Evolutionary conservation across 2,113 vertebrate genomes (phyloP), one percentile per base, ranked within the genome.

Genomic region (Orientallactaga bullata): DNA sequence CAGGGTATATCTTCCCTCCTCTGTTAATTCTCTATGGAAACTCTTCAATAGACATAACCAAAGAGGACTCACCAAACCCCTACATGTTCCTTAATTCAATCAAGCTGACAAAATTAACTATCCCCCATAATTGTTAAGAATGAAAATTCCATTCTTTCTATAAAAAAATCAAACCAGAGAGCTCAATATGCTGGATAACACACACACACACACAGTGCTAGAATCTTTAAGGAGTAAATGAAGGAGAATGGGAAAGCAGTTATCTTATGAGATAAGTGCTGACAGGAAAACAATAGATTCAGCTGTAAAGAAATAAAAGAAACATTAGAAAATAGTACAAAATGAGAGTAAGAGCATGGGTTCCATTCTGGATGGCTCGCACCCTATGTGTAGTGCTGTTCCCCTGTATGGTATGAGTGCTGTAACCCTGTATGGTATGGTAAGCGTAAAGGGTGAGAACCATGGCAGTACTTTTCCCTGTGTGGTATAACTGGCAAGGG

Each of bases 241-340:
- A 32, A 2, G 28, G 5, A 15, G 15, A 83, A 20, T 68, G 47
- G 20, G 20, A 83, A n/a, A 47, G 12, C 66, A 37, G 18, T 23
- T 42, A 15, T 47, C 10, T 20, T 18, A 13, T 68, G 28, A 5
- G 30, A 2, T 24, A 11, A 0, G 5, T 83, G 37, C 26, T 32
- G 28, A 4, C 18, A 47, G 26, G 30, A 47, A 55, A 82, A 15
- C 17, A 66, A 16, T 66, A 32, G 37, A 20, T 83, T 32, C 37
- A 30, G 5, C 30, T n/a, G 20, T 16, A 32, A 83, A 21, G 11
- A 66, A 51, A 47, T 16, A 17, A 55, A 10, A 11, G 55, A 16
- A 63, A 0, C 10, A 39, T 32, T 83, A 66, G 17, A 47, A 68
- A 83, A 32, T 15, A 18, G 47, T n/a, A 47, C 6, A 83, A 26